These are phyloP conservation scores for Caenorhabditis brenneri DNA, from an alignment of 1,140 invertebrate species.

Conservation along the genomic window DNA sequence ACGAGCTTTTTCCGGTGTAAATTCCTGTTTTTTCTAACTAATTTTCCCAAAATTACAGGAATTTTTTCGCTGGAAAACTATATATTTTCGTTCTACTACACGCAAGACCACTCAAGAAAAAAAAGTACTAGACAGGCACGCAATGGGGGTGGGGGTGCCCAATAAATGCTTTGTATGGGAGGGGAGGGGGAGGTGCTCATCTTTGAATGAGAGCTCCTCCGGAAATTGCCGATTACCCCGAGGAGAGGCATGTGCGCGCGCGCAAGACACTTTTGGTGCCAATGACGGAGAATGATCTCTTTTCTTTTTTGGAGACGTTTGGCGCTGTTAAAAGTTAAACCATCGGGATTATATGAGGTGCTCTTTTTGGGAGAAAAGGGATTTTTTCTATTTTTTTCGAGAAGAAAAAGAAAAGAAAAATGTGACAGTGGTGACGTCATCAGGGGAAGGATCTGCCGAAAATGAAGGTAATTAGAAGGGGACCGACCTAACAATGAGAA, in stretches of 20 bases:
- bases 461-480: too few relatives aligned
- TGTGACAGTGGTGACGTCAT: too few relatives aligned
- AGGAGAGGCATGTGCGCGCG: not conserved
- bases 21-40: too few relatives aligned
- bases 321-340: not conserved
- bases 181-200: not conserved
- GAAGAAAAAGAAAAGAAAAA: too few relatives aligned
- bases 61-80: too few relatives aligned
- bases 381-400: too few relatives aligned
- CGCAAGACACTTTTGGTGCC: not conserved
- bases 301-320: not conserved
- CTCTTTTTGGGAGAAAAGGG: too few relatives aligned
- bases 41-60: too few relatives aligned
- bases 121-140: constrained; percentile 15
- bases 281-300: constrained; percentile 16
- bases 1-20: too few relatives aligned
- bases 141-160: not conserved
- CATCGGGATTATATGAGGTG: not conserved
- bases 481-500: too few relatives aligned
- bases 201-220: not conserved
- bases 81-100: too few relatives aligned
- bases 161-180: not conserved
- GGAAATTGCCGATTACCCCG: constrained; percentile 5
- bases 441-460: too few relatives aligned
- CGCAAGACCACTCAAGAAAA: not conserved